Evolutionary conservation across 2,888 invertebrate genomes (phyloP), one percentile per base, ranked within the genome.

Genomic region (Melanostoma mellinum): DNA sequence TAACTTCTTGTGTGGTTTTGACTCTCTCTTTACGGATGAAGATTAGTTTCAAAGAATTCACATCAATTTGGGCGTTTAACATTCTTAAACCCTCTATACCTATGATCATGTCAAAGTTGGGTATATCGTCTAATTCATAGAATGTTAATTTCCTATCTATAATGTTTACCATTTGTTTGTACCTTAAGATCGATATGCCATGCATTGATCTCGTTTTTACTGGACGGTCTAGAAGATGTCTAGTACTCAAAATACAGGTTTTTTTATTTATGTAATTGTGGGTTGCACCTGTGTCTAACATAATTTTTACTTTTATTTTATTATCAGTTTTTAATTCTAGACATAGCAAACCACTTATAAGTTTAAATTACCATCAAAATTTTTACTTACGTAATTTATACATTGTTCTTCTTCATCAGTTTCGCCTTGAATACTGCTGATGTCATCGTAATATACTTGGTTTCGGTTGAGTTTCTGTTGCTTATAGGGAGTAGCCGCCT

Each of bases 201-300:
- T 53, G 53, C 53, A 53, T 53, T 3, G 53, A 36, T 36, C 6
- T 53, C 2, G 36, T 53, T 36, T 36, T 3, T 36, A 10, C 36
- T 35, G 53, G 53, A 10, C 6, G 20, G 8, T 48, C 30, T 48
- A 48, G 20, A 20, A 20, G 20, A 20, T 20, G 30, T 48, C 36
- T 53, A 36, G 10, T 36, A 36, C 36, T 53, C 3, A 36, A 36
- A 36, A 10, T 36, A 4, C 36, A 36, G 9, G 36, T 36, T 53
- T 36, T 36, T 53, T 36, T 53, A 5, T 6, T 53, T 3, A 53
- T 53, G 36, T 53, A 53, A 32, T 53, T 53, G 10, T 53, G 53
- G 9, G 50, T 50, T 50, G 50, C 30, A 32, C 50, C 50, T 8
- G 50, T 8, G 32, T 53, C 53, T 53, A 53, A 36, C 53, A 53